phyloP scores from a whole-genome alignment of 2,797 vertebrate species.

The Tokudaia tokunoshimensis region DNA sequence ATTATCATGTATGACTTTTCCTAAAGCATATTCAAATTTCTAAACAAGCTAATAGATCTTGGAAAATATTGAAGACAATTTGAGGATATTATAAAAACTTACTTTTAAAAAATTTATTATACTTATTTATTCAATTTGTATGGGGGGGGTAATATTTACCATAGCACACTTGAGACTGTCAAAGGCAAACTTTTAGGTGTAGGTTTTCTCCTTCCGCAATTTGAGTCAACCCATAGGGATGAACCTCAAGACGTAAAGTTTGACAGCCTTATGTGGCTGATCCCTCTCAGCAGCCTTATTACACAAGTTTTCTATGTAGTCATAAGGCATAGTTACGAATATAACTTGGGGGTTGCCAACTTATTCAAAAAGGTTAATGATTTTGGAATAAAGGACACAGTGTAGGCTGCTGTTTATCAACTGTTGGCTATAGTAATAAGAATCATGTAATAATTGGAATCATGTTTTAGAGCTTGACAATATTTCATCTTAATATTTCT shows the following conservation, averaged over 20 bases:
- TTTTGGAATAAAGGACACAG: not conserved
- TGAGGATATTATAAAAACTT: not conserved
- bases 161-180: not conserved
- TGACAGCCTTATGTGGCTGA: not conserved
- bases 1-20: not conserved
- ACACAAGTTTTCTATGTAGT: not conserved
- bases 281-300: not conserved
- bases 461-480: not conserved
- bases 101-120: not conserved
- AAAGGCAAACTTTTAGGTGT: not conserved
- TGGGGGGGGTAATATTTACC: too few relatives aligned
- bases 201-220: not conserved
- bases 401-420: not conserved
- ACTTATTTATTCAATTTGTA: not conserved
- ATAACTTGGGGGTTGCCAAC: not conserved
- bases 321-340: not conserved
- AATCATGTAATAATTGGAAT: not conserved
- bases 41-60: not conserved
- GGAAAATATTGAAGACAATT: not conserved
- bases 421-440: slow-evolving; percentile 3
- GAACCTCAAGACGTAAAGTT: not conserved
- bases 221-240: not conserved
- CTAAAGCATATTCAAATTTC: slow-evolving; percentile 50
- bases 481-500: not conserved
- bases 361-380: not conserved